phyloP scores from a whole-genome alignment of 2,888 invertebrate genomes.

The Pyrrhia umbra region DNA sequence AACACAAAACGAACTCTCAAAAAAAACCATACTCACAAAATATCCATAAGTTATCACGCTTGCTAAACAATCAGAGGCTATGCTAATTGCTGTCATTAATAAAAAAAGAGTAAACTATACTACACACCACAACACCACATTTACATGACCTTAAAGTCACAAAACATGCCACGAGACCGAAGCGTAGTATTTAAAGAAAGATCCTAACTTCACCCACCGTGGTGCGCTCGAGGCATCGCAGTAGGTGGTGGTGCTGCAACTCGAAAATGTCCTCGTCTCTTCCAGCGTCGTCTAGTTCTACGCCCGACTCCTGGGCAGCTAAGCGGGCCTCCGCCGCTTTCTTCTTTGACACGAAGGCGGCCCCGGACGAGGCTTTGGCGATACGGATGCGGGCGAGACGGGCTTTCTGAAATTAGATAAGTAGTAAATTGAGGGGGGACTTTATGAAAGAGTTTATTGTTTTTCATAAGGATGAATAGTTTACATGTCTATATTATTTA shows the following conservation, averaged over 20 bases:
- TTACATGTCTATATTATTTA: too few species aligned
- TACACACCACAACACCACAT: slow-evolving; percentile 53
- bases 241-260: slow-evolving; percentile 99
- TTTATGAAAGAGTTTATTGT: too few species aligned
- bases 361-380: slow-evolving; percentile 99
- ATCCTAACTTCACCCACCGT: slow-evolving; percentile 91
- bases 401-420: slow-evolving; percentile 96
- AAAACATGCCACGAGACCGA: slow-evolving; percentile 54
- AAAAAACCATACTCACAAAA: slow-evolving; percentile 51
- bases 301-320: slow-evolving; percentile 97
- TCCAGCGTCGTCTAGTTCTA: slow-evolving; percentile 96
- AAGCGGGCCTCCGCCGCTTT: slow-evolving; percentile 99
- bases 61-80: slow-evolving; percentile 52
- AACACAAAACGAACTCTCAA: slow-evolving; percentile 26
- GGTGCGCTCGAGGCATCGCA: slow-evolving; percentile 99
- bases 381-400: slow-evolving; percentile 99
- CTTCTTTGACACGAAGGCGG: slow-evolving; percentile 99
- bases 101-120: slow-evolving; percentile 37
- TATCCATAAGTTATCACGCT: slow-evolving; percentile 23
- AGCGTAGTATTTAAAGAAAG: slow-evolving; percentile 29
- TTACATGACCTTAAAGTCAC: slow-evolving; percentile 48
- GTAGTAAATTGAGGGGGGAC: not conserved
- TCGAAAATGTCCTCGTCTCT: slow-evolving; percentile 99
- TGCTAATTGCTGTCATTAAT: slow-evolving; percentile 42
- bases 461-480: not conserved